These are phyloP conservation scores for Tichodroma muraria DNA, from an alignment of 2,113 vertebrate genomes.

Conservation along the genomic window DNA sequence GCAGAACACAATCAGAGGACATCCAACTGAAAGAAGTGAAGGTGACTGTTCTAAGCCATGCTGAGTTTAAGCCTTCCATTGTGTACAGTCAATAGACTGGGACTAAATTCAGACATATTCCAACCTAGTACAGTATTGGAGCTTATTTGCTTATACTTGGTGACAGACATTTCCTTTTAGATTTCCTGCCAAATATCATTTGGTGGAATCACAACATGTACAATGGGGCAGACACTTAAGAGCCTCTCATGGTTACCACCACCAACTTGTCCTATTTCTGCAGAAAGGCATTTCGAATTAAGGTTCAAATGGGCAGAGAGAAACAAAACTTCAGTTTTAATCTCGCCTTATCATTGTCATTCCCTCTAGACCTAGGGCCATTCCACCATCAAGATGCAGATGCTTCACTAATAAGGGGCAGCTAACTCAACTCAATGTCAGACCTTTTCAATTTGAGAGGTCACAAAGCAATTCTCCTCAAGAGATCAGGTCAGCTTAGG, in stretches of 20 bases:
- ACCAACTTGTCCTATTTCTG: neutral
- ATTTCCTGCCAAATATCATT: neutral
- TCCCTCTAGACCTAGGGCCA: neutral
- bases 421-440: neutral
- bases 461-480: neutral
- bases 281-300: neutral
- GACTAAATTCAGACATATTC: neutral
- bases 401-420: neutral
- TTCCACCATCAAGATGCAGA: neutral
- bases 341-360: neutral
- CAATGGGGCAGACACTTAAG: neutral
- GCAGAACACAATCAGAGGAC: neutral
- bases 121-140: neutral
- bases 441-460: neutral
- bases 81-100: neutral
- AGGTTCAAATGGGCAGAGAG: neutral
- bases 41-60: neutral
- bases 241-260: neutral
- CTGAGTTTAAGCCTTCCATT: neutral
- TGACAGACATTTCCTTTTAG: neutral
- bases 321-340: neutral
- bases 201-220: neutral
- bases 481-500: neutral
- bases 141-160: neutral
- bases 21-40: neutral